Evolutionary conservation across 2,797 vertebrate species (phyloP).

Genomic region (Phoeniculus purpureus): DNA sequence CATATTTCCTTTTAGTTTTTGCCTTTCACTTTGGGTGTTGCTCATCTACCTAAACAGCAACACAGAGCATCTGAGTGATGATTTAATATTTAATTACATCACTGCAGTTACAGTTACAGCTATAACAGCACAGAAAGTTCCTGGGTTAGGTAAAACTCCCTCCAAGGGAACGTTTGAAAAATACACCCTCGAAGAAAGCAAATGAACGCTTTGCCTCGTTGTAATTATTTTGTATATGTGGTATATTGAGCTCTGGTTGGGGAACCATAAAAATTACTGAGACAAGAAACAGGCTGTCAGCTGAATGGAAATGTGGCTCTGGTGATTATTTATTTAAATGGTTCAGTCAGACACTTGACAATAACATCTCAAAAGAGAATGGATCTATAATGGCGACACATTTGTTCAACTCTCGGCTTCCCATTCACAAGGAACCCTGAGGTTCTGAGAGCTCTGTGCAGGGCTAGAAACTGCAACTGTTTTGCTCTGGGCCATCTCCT

Average conservation of each 20-base stretch:
- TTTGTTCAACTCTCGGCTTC: neutral
- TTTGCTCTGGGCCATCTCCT: neutral
- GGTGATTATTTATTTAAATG: conserved; percentile 61
- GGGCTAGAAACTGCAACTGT: neutral
- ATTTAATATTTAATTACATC: conserved; percentile 57
- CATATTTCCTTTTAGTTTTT: neutral
- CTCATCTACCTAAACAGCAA: conserved; percentile 26
- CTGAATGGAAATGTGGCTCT: neutral
- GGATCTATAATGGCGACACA: neutral
- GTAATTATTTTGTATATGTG: conserved; percentile 34
- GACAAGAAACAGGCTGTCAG: neutral
- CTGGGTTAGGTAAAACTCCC: conserved; percentile 1
- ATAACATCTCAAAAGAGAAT: neutral
- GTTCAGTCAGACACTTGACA: conserved; percentile 4
- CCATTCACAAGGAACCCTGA: neutral
- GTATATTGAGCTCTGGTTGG: neutral
- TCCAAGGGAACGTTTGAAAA: conserved; percentile 3
- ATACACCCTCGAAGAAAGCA: neutral
- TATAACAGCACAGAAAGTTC: conserved; percentile 5
- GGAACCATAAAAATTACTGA: conserved; percentile 57
- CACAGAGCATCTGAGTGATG: conserved; percentile 1
- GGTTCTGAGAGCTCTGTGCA: rapidly evolving
- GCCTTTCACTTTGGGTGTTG: neutral
- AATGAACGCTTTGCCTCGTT: neutral
- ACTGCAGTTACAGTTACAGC: conserved; percentile 19